Evolutionary conservation across 2,113 vertebrate species (phyloP), one percentile per base, ranked within the genome.

Genomic region (Murina feae): DNA sequence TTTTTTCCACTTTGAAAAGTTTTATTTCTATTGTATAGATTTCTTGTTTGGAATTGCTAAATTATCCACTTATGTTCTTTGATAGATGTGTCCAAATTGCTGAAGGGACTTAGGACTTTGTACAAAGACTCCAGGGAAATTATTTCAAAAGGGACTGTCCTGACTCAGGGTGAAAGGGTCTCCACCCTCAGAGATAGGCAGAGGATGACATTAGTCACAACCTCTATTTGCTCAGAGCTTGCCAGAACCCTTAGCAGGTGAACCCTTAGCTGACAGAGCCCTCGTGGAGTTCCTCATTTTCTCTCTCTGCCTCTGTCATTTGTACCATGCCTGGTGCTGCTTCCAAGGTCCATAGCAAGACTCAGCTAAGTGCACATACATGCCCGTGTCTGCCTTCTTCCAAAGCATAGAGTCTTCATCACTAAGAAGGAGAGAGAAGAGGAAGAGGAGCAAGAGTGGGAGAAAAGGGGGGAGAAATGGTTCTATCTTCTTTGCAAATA

Each of bases 201-300:
- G 44, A 20, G 4, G 2, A 10, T 35, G 39, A 60, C 0, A 0
- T 10, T 23, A 6, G 1, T 69, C 37, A 44, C 6, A 78, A n/a
- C 1, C 4, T 60, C 23, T 58, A 66, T 68, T 79, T n/a, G 37
- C 35, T 60, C 63, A 39, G 30, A 81, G 49, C 9, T 68, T 68
- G 9, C n/a, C 39, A n/a, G 39, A 47, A 20, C 25, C 6, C 55
- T 75, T 30, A 9, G 7, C 13, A 68, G 10, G 11, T 10, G 12
- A 28, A 20, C 12, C 16, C 4, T 35, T 3, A 23, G 20, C 5
- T n/a, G 23, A 72, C 6, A 17, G 28, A 42, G 2, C 16, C 4
- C 2, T 30, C 1, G 13, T 1, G 3, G 2, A 39, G 25, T 12
- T 55, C 5, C 37, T 69, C 20, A 2, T 0, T 37, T 66, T 44